phyloP scores from a whole-genome alignment of 2,797 vertebrate genomes.

The Peromyscus attwateri region DNA sequence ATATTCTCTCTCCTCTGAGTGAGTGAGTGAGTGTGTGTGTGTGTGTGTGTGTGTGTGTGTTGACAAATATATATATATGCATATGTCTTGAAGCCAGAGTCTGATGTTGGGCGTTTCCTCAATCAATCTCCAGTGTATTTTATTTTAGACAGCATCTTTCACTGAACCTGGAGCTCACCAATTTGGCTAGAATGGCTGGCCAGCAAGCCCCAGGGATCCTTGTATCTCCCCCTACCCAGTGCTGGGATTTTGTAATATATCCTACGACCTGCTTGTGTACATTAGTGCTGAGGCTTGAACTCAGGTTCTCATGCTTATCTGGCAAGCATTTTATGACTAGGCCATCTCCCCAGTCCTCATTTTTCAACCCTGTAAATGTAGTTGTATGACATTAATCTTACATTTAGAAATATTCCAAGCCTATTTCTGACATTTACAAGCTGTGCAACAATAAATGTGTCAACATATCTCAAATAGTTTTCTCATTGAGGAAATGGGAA shows the following conservation, averaged over 20 bases:
- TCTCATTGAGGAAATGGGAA: constrained; percentile 44
- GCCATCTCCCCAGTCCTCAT: background rate
- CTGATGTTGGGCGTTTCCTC: background rate
- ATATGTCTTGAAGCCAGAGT: background rate
- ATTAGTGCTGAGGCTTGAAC: background rate
- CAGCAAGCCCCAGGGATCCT: background rate
- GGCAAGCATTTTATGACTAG: background rate
- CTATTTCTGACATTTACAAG: constrained; percentile 43
- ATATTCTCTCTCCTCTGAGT: background rate
- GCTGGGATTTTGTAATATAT: background rate
- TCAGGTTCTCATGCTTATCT: background rate
- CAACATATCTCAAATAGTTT: background rate
- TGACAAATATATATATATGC: background rate
- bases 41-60: background rate
- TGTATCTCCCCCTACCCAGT: background rate
- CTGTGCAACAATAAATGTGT: background rate
- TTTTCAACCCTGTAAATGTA: background rate
- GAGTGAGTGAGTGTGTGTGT: background rate
- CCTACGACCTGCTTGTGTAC: background rate
- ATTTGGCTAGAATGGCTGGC: background rate
- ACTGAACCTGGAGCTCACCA: background rate
- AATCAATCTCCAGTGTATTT: background rate
- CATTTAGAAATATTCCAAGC: constrained; percentile 24
- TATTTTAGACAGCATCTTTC: background rate
- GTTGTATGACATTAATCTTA: background rate